A percentile compares a stretch with the other conserved stretches of the same genome.
These are phyloP conservation scores for Dasysyrphus tricinctus DNA, from an alignment of 2,888 invertebrate genomes.

Conservation along the genomic window DNA sequence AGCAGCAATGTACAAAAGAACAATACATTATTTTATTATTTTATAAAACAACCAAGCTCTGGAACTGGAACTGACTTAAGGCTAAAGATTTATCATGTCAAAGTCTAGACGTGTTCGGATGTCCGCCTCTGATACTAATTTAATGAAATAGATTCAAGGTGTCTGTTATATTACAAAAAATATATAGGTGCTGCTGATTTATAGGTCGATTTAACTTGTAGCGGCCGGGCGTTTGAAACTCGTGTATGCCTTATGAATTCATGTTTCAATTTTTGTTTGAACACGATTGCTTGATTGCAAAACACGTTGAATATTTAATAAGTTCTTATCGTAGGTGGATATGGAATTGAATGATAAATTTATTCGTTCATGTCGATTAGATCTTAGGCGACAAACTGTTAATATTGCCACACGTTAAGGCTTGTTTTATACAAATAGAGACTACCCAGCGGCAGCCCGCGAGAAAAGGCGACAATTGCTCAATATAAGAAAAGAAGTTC, in stretches of 20 bases:
- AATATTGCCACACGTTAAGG: too few relatives aligned
- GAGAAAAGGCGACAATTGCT: too few relatives aligned
- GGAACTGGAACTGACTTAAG: not conserved
- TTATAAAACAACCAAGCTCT: not conserved
- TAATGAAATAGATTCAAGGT: not conserved
- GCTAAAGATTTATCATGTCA: not conserved
- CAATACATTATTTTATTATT: not conserved
- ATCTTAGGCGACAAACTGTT: too few relatives aligned
- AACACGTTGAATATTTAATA: not conserved
- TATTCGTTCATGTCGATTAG: too few relatives aligned
- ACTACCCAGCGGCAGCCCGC: too few relatives aligned
- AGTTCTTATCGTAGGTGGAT: not conserved
- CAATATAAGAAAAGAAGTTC: too few relatives aligned
- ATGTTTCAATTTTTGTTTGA: not conserved
- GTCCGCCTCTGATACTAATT: not conserved
- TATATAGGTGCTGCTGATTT: not conserved
- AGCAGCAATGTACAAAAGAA: not conserved
- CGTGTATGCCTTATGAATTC: not conserved
- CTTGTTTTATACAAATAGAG: too few relatives aligned
- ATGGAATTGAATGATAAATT: not conserved
- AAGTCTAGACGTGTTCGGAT: conserved; percentile 4
- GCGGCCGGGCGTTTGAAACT: not conserved
- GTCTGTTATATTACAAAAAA: not conserved
- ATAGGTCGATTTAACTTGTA: not conserved
- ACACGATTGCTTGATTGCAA: not conserved